A percentile compares a stretch with the other conserved stretches of the same genome.
phyloP scores from a whole-genome alignment of 1,140 invertebrate genomes.

The Lordiphosa stackelbergi region DNA sequence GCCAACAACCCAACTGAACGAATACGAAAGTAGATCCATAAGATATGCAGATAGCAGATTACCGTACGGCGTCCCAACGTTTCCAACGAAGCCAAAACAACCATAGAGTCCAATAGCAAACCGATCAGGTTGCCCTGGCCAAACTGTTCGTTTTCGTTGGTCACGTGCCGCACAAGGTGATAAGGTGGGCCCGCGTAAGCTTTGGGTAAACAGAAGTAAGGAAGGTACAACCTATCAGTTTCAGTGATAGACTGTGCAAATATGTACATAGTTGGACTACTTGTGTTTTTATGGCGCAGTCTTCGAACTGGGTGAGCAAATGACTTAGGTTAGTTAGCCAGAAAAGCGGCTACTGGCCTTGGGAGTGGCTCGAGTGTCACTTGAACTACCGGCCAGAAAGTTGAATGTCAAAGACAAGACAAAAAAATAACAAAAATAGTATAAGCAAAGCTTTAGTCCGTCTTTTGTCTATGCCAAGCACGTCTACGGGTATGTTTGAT shows the following conservation, averaged over 20 bases:
- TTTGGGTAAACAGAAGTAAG: neutral
- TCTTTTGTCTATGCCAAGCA: constrained; percentile 40
- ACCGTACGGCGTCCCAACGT: neutral
- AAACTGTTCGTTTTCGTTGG: neutral
- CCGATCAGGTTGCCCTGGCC: neutral
- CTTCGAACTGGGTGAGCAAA: constrained; percentile 35
- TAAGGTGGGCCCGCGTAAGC: constrained; percentile 27
- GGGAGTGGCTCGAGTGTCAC: constrained; percentile 23
- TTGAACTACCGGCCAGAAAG: constrained; percentile 41
- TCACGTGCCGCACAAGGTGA: constrained; percentile 53
- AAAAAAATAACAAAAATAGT: neutral
- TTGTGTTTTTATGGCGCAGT: constrained; percentile 33
- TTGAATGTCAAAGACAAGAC: constrained; percentile 49
- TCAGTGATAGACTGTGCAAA: constrained; percentile 38
- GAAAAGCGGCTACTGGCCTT: constrained; percentile 25
- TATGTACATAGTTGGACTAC: constrained; percentile 6
- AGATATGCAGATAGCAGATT: constrained; percentile 1
- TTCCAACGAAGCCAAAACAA: constrained; percentile 10
- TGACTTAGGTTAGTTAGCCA: constrained; percentile 43
- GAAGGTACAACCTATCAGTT: constrained; percentile 18
- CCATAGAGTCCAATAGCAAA: neutral
- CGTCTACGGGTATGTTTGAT: constrained; percentile 21
- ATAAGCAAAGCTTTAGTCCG: constrained; percentile 4
- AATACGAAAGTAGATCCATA: constrained; percentile 5
- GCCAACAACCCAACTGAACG: too few species aligned